Percentiles rank a stretch among this genome's conserved stretches.
phyloP scores from a whole-genome alignment of 2,797 vertebrate species.

The Mus caroli region DNA sequence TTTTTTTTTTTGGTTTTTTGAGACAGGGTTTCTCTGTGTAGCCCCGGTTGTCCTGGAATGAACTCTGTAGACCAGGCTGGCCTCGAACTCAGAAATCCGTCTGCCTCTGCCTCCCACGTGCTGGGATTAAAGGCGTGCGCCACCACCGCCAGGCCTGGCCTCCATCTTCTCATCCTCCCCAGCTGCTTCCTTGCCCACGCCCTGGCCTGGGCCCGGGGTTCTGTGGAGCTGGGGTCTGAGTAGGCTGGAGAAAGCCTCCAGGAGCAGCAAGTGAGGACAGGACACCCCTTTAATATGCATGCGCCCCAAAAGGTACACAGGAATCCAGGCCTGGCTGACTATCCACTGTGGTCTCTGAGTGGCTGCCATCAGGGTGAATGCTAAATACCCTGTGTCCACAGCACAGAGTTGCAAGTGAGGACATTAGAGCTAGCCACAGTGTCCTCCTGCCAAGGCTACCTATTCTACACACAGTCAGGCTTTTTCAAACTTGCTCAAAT shows the following conservation, averaged over 20 bases:
- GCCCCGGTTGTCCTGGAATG: too few species aligned
- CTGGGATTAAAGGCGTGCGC: too few species aligned
- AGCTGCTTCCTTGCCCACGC: not conserved
- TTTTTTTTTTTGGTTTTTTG: too few species aligned
- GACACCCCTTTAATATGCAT: not conserved
- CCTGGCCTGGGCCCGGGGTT: not conserved
- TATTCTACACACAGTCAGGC: not conserved
- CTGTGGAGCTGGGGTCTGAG: not conserved
- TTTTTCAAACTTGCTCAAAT: not conserved
- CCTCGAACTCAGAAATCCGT: too few species aligned
- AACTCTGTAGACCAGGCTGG: too few species aligned
- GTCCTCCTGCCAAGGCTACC: not conserved
- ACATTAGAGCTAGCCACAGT: too few species aligned
- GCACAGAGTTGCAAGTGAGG: not conserved
- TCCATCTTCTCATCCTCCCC: not conserved
- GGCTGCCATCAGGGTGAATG: not conserved
- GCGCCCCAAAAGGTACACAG: not conserved
- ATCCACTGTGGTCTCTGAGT: not conserved
- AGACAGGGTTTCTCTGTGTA: too few species aligned
- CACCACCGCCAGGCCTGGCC: not conserved
- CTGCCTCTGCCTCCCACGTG: too few species aligned
- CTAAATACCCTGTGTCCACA: not conserved
- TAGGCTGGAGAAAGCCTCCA: too few species aligned
- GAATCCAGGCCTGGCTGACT: not conserved
- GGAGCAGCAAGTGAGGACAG: not conserved